These are phyloP conservation scores for Mus spretus DNA, from an alignment of 2,797 vertebrate species.

Conservation along the genomic window DNA sequence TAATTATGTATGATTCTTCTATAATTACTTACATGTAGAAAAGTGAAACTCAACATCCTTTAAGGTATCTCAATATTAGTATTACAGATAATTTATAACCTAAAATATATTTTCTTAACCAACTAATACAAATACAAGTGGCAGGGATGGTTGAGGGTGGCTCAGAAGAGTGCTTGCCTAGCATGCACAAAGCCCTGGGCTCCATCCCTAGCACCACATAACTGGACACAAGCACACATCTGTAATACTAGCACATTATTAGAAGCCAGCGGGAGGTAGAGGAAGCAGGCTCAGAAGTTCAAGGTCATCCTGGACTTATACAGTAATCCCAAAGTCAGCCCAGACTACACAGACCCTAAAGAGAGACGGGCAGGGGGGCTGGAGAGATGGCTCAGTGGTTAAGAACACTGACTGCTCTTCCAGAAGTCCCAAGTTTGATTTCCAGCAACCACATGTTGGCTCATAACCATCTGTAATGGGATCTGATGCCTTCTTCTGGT, in stretches of 20 bases:
- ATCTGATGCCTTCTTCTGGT: too few species aligned
- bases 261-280: background rate
- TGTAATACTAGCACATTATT: background rate
- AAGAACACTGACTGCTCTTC: too few species aligned
- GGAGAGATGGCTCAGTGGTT: too few species aligned
- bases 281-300: background rate
- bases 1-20: background rate
- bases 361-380: background rate
- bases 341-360: background rate
- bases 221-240: background rate
- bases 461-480: too few species aligned
- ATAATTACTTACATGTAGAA: background rate
- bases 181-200: background rate
- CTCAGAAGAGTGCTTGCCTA: background rate
- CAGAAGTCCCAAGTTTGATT: too few species aligned
- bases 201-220: background rate
- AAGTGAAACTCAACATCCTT: conserved; percentile 27
- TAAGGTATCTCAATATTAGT: background rate
- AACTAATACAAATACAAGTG: background rate
- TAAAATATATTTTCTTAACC: conserved; percentile 29
- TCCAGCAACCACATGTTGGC: too few species aligned
- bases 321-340: background rate
- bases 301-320: background rate
- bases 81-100: conserved; percentile 25
- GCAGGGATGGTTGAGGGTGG: background rate